Evolutionary conservation across 1,140 invertebrate genomes (phyloP).

Genomic region (Drosophila auraria): DNA sequence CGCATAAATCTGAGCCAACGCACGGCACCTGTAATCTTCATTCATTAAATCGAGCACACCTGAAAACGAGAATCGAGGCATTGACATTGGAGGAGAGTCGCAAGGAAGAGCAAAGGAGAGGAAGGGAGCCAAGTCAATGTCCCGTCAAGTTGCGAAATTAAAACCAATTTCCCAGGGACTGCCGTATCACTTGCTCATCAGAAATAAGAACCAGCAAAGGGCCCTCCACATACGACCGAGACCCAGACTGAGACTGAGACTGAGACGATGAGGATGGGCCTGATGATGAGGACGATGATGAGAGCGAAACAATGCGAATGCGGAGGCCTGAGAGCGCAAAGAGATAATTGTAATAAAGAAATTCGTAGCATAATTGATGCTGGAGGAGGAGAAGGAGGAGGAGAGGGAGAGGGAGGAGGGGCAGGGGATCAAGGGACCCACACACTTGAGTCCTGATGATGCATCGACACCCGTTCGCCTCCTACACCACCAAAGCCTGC

Average conservation of each 20-base stretch:
- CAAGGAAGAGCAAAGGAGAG: background rate
- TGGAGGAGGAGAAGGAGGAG: background rate
- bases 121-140: constrained; percentile 19
- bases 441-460: constrained; percentile 43
- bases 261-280: constrained; percentile 22
- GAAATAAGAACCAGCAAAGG: constrained; percentile 16
- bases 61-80: constrained; percentile 34
- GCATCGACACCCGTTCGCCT: constrained; percentile 15
- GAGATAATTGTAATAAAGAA: constrained; percentile 74
- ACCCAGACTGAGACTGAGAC: background rate
- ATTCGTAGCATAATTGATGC: constrained; percentile 49
- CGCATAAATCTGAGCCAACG: constrained; percentile 57
- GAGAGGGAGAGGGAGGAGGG: too few relatives aligned
- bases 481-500: background rate
- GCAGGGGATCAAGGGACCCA: background rate
- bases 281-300: constrained; percentile 28
- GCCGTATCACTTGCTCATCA: constrained; percentile 70
- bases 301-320: constrained; percentile 55
- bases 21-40: constrained; percentile 61
- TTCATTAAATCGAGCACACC: constrained; percentile 63
- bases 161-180: constrained; percentile 65
- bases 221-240: constrained; percentile 28
- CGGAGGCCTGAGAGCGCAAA: constrained; percentile 40
- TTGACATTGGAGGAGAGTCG: constrained; percentile 52
- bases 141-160: constrained; percentile 59